Evolutionary conservation across 2,113 vertebrate species (phyloP).

Genomic region (Potamarius usumacintae): DNA sequence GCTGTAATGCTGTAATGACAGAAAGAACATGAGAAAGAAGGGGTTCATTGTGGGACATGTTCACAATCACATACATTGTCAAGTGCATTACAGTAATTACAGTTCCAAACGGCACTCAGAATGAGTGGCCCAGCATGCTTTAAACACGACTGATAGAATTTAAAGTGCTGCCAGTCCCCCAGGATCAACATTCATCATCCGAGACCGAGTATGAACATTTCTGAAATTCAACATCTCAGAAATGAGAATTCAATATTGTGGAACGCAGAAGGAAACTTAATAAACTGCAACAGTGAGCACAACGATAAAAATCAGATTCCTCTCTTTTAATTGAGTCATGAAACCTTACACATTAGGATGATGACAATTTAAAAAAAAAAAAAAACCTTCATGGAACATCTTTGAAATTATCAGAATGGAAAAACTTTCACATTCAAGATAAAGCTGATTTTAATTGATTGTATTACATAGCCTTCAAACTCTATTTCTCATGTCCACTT

Average conservation of each 20-base stretch:
- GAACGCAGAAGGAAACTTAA: conserved; percentile 20
- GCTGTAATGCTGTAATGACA: background rate
- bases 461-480: background rate
- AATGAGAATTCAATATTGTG: conserved; percentile 34
- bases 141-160: background rate
- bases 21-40: background rate
- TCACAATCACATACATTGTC: background rate
- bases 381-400: background rate
- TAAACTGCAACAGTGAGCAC: conserved; percentile 11
- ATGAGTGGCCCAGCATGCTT: background rate
- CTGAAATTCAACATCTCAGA: conserved; percentile 32
- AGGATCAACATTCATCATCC: conserved; percentile 37
- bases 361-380: background rate
- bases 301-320: conserved; percentile 12
- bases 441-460: background rate
- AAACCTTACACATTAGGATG: background rate
- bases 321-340: conserved; percentile 22
- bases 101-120: background rate
- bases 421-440: background rate
- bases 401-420: background rate
- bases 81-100: background rate
- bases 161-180: background rate
- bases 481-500: background rate
- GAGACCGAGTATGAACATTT: conserved; percentile 6
- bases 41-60: background rate